These are phyloP conservation scores for Choreutis nemorana DNA, from an alignment of 2,888 invertebrate genomes.

Conservation along the genomic window DNA sequence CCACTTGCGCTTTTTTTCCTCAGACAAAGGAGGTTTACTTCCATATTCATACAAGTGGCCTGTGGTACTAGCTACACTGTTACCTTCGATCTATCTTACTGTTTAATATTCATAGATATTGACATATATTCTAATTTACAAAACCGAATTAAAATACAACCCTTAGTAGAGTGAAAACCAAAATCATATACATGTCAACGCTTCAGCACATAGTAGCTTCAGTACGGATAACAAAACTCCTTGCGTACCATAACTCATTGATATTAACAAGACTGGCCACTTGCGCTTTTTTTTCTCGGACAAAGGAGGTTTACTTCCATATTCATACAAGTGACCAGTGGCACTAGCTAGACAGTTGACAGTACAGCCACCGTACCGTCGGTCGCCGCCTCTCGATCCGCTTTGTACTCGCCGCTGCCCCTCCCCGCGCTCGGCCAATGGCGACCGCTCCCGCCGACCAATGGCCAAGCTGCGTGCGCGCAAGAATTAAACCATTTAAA, in stretches of 20 bases:
- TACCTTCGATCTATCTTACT: too few species aligned
- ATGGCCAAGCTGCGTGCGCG: conserved; percentile 38
- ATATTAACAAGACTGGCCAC: too few species aligned
- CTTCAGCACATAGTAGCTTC: conserved; percentile 7
- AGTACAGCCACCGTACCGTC: conserved; percentile 34
- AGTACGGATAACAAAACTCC: too few species aligned
- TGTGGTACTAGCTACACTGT: conserved; percentile 32
- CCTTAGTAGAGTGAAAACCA: conserved; percentile 9
- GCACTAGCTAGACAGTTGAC: conserved; percentile 47
- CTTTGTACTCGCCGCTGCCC: conserved; percentile 44
- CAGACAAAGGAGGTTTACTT: too few species aligned
- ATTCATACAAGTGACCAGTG: conserved; percentile 31
- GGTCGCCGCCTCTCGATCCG: conserved; percentile 46
- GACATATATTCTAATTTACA: too few species aligned
- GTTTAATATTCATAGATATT: too few species aligned
- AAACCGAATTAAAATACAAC: conserved; percentile 8
- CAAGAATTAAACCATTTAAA: conserved; percentile 47
- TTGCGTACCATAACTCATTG: too few species aligned
- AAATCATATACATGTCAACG: conserved; percentile 10
- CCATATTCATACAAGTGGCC: conserved; percentile 40
- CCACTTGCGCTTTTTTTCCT: too few species aligned
- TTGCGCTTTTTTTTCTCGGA: too few species aligned
- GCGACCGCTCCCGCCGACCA: conserved; percentile 29
- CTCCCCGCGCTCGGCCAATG: conserved; percentile 32
- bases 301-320: too few species aligned